Base-by-base conservation (phyloP, 1,140 invertebrate genomes). In the Onthophagus taurus region DNA sequence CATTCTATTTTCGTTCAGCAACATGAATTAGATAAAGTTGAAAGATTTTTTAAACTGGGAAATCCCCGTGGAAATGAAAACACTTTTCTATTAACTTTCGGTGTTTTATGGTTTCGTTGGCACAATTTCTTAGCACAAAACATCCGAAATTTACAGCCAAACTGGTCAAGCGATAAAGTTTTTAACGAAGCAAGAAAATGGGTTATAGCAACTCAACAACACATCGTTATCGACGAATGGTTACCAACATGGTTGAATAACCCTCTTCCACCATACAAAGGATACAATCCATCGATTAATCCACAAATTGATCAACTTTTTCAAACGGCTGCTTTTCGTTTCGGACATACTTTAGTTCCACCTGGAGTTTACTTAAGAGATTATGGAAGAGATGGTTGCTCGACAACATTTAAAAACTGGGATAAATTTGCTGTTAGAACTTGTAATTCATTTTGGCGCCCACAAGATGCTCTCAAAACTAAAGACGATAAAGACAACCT, bases 291-390 rank as follows among this genome's bases (percentile, higher is more conserved):
- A 0, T 68, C 65, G 42, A 61, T 78, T 18, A 72, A 81, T 61
- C 79, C 81, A 5, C 77, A 80, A 49, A 77, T 83, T 35, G 72
- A 77, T 16, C 77, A 82, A 44, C 72, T 79, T 44, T 83, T 83
- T 55, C 78, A 81, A 58, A 66, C 77, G 4, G 77, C 78, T 9
- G 80, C 80, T 2, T 78, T 81, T 64, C 61, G 78, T 45, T 83
- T 80, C 61, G 78, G 78, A 2, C 77, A 81, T 53, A 77, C 80
- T 3, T 51, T 80, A 13, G 74, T 77, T 11, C 68, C 73, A 17
- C 63, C 71, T 18, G 75, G 67, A 13, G 65, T 70, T 4, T 66
- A 69, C 45, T 42, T 70, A 6, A 45, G 66, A 14, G 51, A 66
- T 39, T 63, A 64, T 46, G 51, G 52, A 16, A 55, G 49, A 36